These are phyloP conservation scores for Hylia prasina DNA, from an alignment of 2,113 vertebrate species.

Conservation along the genomic window DNA sequence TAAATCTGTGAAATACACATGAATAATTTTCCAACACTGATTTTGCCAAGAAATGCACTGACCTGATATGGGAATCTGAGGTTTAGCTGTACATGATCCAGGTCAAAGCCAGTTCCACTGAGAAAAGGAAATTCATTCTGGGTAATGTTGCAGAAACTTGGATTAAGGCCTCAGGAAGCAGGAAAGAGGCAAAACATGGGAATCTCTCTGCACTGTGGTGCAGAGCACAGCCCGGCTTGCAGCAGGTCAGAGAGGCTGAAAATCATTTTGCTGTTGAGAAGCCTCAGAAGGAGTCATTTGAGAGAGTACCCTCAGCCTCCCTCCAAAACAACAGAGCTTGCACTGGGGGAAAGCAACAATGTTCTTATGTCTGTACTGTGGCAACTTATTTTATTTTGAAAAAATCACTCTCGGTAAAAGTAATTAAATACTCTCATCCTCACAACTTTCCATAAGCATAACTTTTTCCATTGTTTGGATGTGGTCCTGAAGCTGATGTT, in stretches of 20 bases:
- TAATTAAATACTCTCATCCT: background rate
- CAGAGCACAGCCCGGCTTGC: background rate
- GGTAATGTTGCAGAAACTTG: slow-evolving; percentile 7
- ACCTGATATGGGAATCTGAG: background rate
- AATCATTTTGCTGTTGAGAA: background rate
- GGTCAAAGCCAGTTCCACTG: background rate
- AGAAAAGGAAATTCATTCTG: background rate
- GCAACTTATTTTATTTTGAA: background rate
- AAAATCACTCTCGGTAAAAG: background rate
- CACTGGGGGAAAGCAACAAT: background rate
- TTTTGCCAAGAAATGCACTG: background rate
- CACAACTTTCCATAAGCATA: background rate
- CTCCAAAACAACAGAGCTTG: background rate
- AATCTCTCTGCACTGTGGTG: background rate
- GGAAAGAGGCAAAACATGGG: background rate
- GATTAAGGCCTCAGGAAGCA: background rate
- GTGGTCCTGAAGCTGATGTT: background rate
- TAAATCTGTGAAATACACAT: background rate
- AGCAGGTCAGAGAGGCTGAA: background rate
- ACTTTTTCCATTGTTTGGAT: background rate
- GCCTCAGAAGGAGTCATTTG: background rate
- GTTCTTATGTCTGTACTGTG: background rate
- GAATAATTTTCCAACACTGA: background rate
- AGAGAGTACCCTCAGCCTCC: background rate
- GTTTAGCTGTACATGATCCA: background rate